Base-by-base conservation (phyloP, 2,888 invertebrate genomes). In the Cephus pulcher region DNA sequence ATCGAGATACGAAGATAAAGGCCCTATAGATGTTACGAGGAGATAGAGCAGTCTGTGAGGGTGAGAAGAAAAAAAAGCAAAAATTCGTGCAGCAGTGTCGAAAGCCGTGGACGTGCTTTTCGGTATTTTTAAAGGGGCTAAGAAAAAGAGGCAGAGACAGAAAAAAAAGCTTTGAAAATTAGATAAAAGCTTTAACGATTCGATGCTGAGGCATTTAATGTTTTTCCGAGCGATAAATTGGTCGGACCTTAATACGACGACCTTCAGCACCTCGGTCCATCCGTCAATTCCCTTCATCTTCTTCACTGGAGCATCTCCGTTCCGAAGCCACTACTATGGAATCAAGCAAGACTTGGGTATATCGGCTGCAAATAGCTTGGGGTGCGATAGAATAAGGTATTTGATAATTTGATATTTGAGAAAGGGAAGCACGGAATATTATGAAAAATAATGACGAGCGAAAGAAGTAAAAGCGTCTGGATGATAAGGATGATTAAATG, bases 201-300 rank as follows among this genome's bases (percentile, higher is more conserved):
- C 23, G 56, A 56, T 40, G 34, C 11, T 12, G 33, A 32, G 23
- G 34, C 34, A 23, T 35, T 32, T 40, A 30, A 30, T 34, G 37
- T 71, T 78, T 74, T 40, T 78, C 71, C 37, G 34, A 68, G 74
- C 76, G 78, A 78, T 75, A 78, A 80, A 80, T 76, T 78, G 76
- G 76, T 34, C 9, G 37, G 74, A 71, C 78, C 32, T 76, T 76
- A 78, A 75, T 73, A 80, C 74, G 69, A 34, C 69, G 69, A 78
- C 75, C 56, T 15, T 74, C 68, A 15, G 34, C 70, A 23, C n/a
- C 69, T 70, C 30, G 11, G 12, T 23, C 34, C 56, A 23, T 56
- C 9, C 56, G 9, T 56, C 56, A 23, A 56, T 56, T 56, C 23
- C 9, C 56, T 56, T 56, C 56, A 2, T 2, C 23, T 56, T 56